Conservation (phyloP, 2,113 vertebrate genomes). For the Chauna torquata region DNA sequence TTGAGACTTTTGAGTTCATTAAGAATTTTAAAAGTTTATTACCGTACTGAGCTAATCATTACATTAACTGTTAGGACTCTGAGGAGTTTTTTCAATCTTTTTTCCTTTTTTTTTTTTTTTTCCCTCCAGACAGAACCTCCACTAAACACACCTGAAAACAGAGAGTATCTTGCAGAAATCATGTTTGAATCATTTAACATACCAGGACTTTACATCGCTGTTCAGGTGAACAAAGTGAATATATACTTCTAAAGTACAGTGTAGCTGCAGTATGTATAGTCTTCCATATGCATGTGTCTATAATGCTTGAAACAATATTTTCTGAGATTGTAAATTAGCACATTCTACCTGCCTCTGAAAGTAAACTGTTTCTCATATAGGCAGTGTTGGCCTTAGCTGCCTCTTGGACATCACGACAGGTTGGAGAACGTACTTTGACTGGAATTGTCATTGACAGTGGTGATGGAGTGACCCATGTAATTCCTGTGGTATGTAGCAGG, state of each 20-base stretch:
- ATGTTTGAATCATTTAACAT: constrained; percentile 93
- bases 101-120: not conserved
- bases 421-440: constrained; percentile 85
- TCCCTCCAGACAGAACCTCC: constrained; percentile 86
- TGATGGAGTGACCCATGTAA: constrained; percentile 88
- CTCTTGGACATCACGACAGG: constrained; percentile 88
- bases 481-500: constrained; percentile 83
- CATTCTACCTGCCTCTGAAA: not conserved
- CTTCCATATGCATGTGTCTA: accelerated
- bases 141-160: constrained; percentile 89
- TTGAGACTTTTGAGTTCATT: not conserved
- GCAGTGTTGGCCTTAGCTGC: constrained; percentile 88
- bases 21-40: not conserved
- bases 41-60: not conserved
- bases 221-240: constrained; percentile 80
- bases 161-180: constrained; percentile 91
- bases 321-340: not conserved
- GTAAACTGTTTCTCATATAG: constrained; percentile 56
- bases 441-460: constrained; percentile 88
- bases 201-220: constrained; percentile 90
- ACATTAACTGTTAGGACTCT: not conserved
- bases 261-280: not conserved
- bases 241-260: not conserved
- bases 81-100: not conserved
- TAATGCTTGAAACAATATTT: not conserved